Conservation (phyloP, 1,140 invertebrate genomes). For the Medauroidea extradentata region DNA sequence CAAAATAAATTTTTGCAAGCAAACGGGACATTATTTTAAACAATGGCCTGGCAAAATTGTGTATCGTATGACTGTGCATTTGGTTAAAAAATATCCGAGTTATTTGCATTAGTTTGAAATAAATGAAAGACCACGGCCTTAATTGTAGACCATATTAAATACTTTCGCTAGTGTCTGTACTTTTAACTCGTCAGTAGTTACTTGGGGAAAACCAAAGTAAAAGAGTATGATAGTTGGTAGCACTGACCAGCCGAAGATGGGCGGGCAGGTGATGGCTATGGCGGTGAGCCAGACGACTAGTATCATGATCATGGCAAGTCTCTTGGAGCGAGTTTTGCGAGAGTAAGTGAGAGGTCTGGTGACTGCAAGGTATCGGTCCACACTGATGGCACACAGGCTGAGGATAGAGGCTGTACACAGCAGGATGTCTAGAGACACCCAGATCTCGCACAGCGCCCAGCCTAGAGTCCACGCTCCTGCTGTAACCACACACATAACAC, state of each 20-base stretch:
- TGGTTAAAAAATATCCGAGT: too few relatives aligned
- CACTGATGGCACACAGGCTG: constrained; percentile 74
- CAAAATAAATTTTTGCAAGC: too few relatives aligned
- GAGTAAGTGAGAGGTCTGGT: constrained; percentile 79
- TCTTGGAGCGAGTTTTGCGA: constrained; percentile 67
- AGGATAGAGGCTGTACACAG: constrained; percentile 85
- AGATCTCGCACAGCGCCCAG: constrained; percentile 77
- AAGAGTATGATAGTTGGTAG: too few relatives aligned
- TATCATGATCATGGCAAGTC: constrained; percentile 74
- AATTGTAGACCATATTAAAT: too few relatives aligned
- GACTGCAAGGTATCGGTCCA: constrained; percentile 85
- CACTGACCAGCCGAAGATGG: constrained; percentile 75
- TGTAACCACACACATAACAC: background rate
- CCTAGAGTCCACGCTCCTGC: constrained; percentile 72
- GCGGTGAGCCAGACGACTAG: constrained; percentile 77
- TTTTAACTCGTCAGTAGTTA: too few relatives aligned
- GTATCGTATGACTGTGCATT: too few relatives aligned
- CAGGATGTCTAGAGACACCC: constrained; percentile 90
- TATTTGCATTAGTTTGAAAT: too few relatives aligned
- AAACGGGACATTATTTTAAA: too few relatives aligned
- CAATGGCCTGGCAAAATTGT: too few relatives aligned
- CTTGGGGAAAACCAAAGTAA: too few relatives aligned
- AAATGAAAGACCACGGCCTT: too few relatives aligned
- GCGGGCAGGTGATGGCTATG: constrained; percentile 76
- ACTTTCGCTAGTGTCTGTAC: too few relatives aligned